Base-by-base conservation (phyloP, 2,113 vertebrate genomes). In the Channa argus region DNA sequence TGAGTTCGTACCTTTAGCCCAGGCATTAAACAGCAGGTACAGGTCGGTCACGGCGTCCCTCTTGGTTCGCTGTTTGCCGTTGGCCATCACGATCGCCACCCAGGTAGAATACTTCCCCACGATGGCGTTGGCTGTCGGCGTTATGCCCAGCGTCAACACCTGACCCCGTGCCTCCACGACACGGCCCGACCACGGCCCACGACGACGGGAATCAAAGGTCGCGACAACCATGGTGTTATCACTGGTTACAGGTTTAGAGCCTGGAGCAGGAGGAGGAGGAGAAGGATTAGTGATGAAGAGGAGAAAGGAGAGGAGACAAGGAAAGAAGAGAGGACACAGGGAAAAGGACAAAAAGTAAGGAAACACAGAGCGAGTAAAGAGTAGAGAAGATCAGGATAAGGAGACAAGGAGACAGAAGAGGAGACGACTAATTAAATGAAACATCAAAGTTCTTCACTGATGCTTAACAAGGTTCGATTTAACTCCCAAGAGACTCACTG, bases 11-110 rank as follows among this genome's bases (percentile, higher is more conserved):
- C 98, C 70, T 74, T 88, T 73, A 83, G 93, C 94, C 97, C 97
- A 99, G 64, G 97, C 94, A 41, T 99, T 99, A 94, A 96, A 99
- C 46, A 99, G 93, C 77, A 99, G 82, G 49, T 99, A 99, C 0
- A 95, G 66, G 76, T 98, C 96, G 0, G 91, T 95, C 0, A 13
- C 75, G 0, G 85, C 3, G 66, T 95, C 86, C 56, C 94, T 92
- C 0, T 0, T 56, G 24, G 95, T 95, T 10, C 95, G 88, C 15
- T 92, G 44, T 43, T 96, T 86, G 36, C 95, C 95, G 0, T 1
- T 0, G 68, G 81, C 6, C 75, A 66, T 5, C 85, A 84, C 47
- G 5, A 97, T 38, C 0, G 93, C 94, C 13, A 97, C 60, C 0
- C 95, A 96, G 3, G 93, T 86, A 0, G 94, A 94, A 76, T 95